Evolutionary conservation across 2,113 vertebrate species (phyloP).

Genomic region (Vanacampus margaritifer): DNA sequence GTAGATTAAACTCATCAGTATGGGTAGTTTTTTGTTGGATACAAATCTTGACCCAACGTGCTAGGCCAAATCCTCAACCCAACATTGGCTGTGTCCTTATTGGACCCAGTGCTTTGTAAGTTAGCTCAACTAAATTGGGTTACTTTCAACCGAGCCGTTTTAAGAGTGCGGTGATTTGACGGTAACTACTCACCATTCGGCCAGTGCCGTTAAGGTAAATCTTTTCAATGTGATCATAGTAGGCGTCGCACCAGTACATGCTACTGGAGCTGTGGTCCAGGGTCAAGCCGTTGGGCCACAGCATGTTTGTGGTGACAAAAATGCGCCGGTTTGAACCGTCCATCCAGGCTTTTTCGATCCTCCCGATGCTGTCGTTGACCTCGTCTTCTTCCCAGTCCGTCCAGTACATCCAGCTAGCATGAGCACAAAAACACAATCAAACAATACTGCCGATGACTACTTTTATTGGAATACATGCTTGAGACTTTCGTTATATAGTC

Average conservation of each 20-base stretch:
- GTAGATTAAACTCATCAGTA: too few species aligned
- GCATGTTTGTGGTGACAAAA: constrained; percentile 96
- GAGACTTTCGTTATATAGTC: too few species aligned
- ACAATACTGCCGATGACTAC: too few species aligned
- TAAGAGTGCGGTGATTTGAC: too few species aligned
- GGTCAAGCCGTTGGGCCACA: constrained; percentile 97
- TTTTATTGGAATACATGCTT: neutral
- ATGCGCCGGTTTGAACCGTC: constrained; percentile 86
- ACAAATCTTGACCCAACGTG: too few species aligned
- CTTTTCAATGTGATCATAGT: constrained; percentile 97
- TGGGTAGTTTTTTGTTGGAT: too few species aligned
- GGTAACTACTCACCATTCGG: constrained; percentile 80
- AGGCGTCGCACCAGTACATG: constrained; percentile 99
- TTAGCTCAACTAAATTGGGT: too few species aligned
- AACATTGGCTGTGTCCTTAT: too few species aligned
- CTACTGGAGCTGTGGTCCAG: constrained; percentile 82
- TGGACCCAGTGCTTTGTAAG: too few species aligned
- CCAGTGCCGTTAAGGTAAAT: constrained; percentile 92
- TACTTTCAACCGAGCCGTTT: too few species aligned
- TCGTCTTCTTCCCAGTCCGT: constrained; percentile 99
- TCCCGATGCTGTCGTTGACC: constrained; percentile 92
- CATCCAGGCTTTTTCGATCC: constrained; percentile 99
- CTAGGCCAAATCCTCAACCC: too few species aligned
- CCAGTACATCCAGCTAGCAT: constrained; percentile 98
- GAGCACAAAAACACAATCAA: constrained; percentile 6